phyloP scores from a whole-genome alignment of 2,888 invertebrate species.

The Eupithecia subumbrata region DNA sequence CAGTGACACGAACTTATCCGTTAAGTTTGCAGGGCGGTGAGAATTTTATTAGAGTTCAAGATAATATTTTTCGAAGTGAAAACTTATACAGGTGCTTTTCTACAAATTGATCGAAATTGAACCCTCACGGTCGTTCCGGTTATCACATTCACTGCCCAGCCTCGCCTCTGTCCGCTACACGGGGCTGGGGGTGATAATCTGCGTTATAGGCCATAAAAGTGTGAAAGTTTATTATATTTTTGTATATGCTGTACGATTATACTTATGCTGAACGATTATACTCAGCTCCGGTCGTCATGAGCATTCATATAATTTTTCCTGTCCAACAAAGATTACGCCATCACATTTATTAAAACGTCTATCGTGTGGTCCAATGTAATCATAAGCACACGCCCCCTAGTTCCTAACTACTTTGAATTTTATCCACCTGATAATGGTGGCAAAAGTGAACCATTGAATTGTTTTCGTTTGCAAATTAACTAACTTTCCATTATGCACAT shows the following conservation, averaged over 20 bases:
- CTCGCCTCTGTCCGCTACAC: too few relatives aligned
- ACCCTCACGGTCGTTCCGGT: neutral
- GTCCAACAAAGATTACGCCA: too few relatives aligned
- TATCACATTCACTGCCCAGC: neutral
- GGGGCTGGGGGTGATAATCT: too few relatives aligned
- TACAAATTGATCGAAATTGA: neutral
- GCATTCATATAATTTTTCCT: too few relatives aligned
- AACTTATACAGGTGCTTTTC: neutral
- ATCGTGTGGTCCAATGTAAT: too few relatives aligned
- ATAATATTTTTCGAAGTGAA: neutral
- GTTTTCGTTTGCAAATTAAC: neutral
- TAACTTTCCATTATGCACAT: neutral
- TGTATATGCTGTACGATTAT: too few relatives aligned
- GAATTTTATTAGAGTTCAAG: neutral
- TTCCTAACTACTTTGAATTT: neutral
- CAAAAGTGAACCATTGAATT: neutral
- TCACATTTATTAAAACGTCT: too few relatives aligned
- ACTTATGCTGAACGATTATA: too few relatives aligned
- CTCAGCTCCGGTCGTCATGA: too few relatives aligned
- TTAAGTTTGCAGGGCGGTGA: neutral
- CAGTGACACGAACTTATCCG: neutral
- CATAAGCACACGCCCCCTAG: too few relatives aligned
- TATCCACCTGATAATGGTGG: neutral
- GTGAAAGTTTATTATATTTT: too few relatives aligned
- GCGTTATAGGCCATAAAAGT: too few relatives aligned